These are phyloP conservation scores for Clanis bilineata DNA, from an alignment of 2,888 invertebrate genomes.

Conservation along the genomic window DNA sequence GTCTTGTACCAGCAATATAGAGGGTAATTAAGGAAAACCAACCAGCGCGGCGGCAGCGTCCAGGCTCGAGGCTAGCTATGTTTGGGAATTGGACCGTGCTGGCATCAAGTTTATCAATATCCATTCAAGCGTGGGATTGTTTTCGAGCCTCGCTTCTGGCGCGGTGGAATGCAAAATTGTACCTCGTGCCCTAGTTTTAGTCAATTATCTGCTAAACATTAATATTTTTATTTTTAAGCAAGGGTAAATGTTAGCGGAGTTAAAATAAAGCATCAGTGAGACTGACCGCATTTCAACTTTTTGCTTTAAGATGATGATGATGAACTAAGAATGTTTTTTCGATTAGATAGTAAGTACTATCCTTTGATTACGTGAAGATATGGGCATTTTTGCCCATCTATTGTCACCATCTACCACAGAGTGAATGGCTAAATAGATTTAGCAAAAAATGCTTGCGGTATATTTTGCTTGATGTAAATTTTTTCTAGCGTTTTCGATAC, in stretches of 20 bases:
- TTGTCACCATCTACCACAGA: not conserved
- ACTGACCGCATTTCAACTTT: not conserved
- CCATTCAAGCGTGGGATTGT: slow-evolving; percentile 70
- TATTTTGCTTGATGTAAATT: not conserved
- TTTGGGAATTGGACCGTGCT: slow-evolving; percentile 59
- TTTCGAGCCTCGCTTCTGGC: slow-evolving; percentile 55
- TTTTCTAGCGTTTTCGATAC: not conserved
- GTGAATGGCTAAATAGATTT: not conserved
- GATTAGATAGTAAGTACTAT: no score
- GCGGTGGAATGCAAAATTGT: slow-evolving; percentile 30
- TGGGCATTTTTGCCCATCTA: no score
- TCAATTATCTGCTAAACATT: slow-evolving; percentile 1
- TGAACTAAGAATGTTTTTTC: no score
- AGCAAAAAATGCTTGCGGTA: not conserved
- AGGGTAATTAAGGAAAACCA: slow-evolving; percentile 32
- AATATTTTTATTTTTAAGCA: slow-evolving; percentile 7
- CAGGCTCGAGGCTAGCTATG: slow-evolving; percentile 39
- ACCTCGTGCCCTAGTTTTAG: slow-evolving; percentile 5
- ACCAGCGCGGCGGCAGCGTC: slow-evolving; percentile 19
- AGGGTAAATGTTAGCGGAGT: not conserved
- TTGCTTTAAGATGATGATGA: not conserved
- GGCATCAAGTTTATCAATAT: slow-evolving; percentile 64
- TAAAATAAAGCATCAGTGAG: not conserved
- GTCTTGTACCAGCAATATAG: slow-evolving; percentile 14
- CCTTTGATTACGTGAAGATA: no score